Evolutionary conservation across 2,888 invertebrate genomes (phyloP).

Genomic region (Abscondita cerata): DNA sequence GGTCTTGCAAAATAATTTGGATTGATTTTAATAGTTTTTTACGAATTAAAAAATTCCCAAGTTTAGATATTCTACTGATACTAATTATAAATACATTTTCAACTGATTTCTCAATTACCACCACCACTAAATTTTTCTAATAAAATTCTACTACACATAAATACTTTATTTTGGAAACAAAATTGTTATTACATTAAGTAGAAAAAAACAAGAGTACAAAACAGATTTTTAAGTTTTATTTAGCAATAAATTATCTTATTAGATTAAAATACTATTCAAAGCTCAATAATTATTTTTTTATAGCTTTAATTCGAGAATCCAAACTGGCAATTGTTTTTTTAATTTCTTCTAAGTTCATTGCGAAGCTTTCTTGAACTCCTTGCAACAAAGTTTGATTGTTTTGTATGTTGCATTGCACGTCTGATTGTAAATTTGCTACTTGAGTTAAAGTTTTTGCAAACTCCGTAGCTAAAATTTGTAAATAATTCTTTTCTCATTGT

Average conservation of each 20-base stretch:
- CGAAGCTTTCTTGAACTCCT: conserved; percentile 82
- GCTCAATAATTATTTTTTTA: conserved; percentile 55
- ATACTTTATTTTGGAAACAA: no score
- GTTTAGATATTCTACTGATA: no score
- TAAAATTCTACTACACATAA: not conserved
- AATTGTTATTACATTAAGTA: no score
- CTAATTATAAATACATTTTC: no score
- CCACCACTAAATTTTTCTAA: not conserved
- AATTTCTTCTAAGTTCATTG: conserved; percentile 78
- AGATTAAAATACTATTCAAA: not conserved
- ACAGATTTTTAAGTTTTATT: no score
- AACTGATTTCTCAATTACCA: no score
- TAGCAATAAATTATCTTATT: not conserved
- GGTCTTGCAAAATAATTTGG: conserved; percentile 55
- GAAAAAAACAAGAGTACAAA: no score
- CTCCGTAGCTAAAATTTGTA: conserved; percentile 74
- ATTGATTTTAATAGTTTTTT: conserved; percentile 7
- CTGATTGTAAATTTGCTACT: conserved; percentile 77
- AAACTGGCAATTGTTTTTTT: conserved; percentile 77
- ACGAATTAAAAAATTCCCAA: no score
- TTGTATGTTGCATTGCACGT: conserved; percentile 74
- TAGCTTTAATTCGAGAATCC: conserved; percentile 74
- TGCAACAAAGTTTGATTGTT: conserved; percentile 79
- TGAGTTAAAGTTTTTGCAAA: conserved; percentile 86
- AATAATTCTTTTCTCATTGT: not conserved